Conservation (phyloP, 2,888 invertebrate species). For the Hypsopygia costalis region DNA sequence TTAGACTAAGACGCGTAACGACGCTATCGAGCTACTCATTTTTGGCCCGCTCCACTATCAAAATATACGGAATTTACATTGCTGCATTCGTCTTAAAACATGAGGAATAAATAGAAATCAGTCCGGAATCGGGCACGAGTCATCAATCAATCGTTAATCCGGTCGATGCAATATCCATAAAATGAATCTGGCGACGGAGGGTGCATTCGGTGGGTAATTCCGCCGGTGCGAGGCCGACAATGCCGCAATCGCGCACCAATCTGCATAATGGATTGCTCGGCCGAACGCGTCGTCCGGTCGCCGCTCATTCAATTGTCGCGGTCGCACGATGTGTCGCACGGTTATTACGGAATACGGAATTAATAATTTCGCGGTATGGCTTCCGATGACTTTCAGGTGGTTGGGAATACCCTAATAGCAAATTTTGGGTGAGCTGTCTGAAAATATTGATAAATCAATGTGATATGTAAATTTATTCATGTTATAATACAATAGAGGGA, state of each 20-base stretch:
- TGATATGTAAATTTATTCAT: too few relatives aligned
- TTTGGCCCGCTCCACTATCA: too few relatives aligned
- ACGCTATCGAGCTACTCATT: too few relatives aligned
- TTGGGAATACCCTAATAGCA: too few relatives aligned
- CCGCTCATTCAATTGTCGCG: slow-evolving; percentile 76
- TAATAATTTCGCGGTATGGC: slow-evolving; percentile 55
- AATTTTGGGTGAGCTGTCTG: too few relatives aligned
- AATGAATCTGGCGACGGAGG: slow-evolving; percentile 39
- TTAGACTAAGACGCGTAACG: too few relatives aligned
- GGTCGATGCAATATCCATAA: slow-evolving; percentile 60
- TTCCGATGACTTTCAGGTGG: neutral
- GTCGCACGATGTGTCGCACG: slow-evolving; percentile 63
- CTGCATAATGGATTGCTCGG: slow-evolving; percentile 79
- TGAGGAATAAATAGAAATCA: neutral
- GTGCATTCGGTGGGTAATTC: slow-evolving; percentile 45
- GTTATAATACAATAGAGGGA: too few relatives aligned
- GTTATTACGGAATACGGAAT: slow-evolving; percentile 73
- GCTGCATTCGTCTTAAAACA: neutral
- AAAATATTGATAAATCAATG: too few relatives aligned
- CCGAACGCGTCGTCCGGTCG: slow-evolving; percentile 69
- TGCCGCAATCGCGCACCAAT: slow-evolving; percentile 77
- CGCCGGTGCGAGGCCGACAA: slow-evolving; percentile 65
- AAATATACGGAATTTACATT: too few relatives aligned
- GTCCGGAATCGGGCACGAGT: slow-evolving; percentile 23
- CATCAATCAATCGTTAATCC: slow-evolving; percentile 72